Conservation (phyloP, 2,797 vertebrate species). For the Paratrypauchen microcephalus region DNA sequence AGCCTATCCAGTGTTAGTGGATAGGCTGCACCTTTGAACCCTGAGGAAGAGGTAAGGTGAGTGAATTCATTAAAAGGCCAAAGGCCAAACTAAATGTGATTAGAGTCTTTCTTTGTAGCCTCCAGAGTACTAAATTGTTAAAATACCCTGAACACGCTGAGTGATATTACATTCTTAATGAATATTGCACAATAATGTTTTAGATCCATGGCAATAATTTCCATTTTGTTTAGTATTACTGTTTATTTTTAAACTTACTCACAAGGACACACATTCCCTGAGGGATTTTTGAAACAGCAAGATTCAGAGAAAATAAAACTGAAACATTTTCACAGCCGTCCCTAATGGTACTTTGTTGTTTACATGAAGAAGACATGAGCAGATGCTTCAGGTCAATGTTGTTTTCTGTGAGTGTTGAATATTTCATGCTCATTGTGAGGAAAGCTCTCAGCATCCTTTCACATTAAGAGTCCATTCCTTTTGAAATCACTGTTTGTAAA, state of each 20-base stretch:
- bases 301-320: background rate
- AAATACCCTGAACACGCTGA: background rate
- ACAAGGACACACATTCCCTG: background rate
- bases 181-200: conserved; percentile 7
- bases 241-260: background rate
- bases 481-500: conserved; percentile 1
- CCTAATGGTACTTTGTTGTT: background rate
- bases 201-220: background rate
- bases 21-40: background rate
- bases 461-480: background rate
- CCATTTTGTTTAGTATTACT: background rate
- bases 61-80: background rate
- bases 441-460: conserved; percentile 9
- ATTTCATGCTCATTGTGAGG: conserved; percentile 33
- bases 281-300: background rate
- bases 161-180: background rate
- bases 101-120: background rate
- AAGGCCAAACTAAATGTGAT: background rate
- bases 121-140: background rate
- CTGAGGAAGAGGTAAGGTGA: background rate
- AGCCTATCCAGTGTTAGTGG: background rate
- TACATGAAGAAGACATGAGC: conserved; percentile 12
- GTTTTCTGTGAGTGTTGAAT: conserved; percentile 40
- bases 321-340: background rate
- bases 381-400: conserved; percentile 28